A percentile compares a stretch with the other conserved stretches of the same genome.
phyloP scores from a whole-genome alignment of 2,113 vertebrate species.

The Nycticorax nycticorax region DNA sequence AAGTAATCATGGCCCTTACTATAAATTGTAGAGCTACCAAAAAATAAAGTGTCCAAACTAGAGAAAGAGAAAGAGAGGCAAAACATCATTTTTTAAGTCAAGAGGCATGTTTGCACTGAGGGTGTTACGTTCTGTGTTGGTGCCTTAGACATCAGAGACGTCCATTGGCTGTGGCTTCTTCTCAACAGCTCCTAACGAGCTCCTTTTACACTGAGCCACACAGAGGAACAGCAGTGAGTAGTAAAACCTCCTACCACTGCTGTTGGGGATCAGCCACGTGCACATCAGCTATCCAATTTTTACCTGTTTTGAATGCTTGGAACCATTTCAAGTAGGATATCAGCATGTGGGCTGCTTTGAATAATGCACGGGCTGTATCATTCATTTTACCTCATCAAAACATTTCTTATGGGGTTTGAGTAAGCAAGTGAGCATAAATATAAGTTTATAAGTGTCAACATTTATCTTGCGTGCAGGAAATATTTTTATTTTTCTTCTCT shows the following conservation, averaged over 20 bases:
- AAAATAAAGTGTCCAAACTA: neutral
- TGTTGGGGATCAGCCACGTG: rapidly evolving
- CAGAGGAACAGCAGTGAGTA: rapidly evolving
- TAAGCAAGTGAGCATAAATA: neutral
- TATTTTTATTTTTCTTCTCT: neutral
- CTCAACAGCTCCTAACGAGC: neutral
- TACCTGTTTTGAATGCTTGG: neutral
- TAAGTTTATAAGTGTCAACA: neutral
- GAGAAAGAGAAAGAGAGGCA: neutral
- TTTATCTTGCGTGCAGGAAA: neutral
- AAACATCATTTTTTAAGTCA: neutral
- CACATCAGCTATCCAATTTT: neutral
- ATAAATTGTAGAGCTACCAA: neutral
- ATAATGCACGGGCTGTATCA: neutral
- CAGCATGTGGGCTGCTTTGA: neutral
- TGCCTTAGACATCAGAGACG: neutral
- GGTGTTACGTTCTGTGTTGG: neutral
- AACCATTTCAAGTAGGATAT: neutral
- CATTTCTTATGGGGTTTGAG: neutral
- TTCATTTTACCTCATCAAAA: neutral
- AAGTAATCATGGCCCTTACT: neutral
- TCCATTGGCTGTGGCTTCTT: neutral
- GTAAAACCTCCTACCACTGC: neutral
- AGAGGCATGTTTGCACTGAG: rapidly evolving
- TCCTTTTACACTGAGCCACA: rapidly evolving